Evolutionary conservation across 2,113 vertebrate genomes (phyloP).

Genomic region (Leucoraja erinaceus): DNA sequence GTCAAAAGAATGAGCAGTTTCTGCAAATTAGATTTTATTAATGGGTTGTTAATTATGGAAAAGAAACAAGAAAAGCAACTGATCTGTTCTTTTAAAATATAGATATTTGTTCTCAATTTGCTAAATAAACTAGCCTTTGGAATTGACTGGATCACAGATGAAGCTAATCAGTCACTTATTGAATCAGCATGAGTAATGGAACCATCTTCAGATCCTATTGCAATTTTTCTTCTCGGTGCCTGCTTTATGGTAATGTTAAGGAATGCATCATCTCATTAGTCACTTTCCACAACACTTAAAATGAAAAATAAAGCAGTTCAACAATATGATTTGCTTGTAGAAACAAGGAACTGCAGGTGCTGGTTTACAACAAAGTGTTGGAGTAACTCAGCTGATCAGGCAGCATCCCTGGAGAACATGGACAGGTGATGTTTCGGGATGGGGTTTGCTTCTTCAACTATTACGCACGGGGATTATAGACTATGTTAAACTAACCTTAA

Average conservation of each 20-base stretch:
- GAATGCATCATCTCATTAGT: not conserved
- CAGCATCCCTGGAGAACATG: no score
- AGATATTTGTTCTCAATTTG: not conserved
- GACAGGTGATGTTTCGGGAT: no score
- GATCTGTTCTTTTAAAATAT: not conserved
- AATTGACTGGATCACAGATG: not conserved
- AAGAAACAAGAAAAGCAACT: not conserved
- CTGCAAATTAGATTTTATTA: slow-evolving; percentile 21
- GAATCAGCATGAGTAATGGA: no score
- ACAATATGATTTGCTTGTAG: not conserved
- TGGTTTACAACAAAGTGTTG: no score
- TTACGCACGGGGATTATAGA: not conserved
- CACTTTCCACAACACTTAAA: not conserved
- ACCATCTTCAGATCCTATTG: not conserved
- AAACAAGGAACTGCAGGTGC: no score
- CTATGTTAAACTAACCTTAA: not conserved
- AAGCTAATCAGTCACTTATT: not conserved
- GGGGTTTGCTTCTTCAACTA: not conserved
- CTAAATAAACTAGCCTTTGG: not conserved
- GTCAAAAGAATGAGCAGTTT: not conserved
- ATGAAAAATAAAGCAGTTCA: not conserved
- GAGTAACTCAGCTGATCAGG: no score
- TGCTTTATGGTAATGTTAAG: not conserved
- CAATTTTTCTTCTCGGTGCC: no score
- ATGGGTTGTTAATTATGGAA: not conserved